Evolutionary conservation across 2,113 vertebrate species (phyloP).

Genomic region (Platysternon megacephalum): DNA sequence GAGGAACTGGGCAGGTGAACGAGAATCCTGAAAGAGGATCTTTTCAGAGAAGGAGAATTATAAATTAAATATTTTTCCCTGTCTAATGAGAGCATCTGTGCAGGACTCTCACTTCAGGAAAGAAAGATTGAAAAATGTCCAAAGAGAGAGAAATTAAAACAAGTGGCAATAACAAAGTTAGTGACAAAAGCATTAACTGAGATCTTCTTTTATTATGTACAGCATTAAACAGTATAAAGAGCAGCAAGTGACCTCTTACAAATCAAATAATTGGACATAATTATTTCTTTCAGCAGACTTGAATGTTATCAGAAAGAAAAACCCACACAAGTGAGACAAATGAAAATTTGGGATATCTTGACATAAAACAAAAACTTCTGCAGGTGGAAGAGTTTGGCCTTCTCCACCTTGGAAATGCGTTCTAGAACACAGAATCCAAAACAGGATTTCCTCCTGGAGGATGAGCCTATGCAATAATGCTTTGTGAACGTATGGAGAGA

Average conservation of each 20-base stretch:
- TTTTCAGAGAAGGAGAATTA: accelerated
- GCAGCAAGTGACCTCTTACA: not conserved
- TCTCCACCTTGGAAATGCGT: not conserved
- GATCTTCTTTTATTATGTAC: accelerated
- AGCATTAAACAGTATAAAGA: accelerated
- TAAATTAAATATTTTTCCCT: not conserved
- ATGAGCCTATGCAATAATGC: not conserved
- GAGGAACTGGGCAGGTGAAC: not conserved
- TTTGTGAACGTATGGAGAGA: not conserved
- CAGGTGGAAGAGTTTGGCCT: not conserved
- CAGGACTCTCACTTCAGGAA: accelerated
- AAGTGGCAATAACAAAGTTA: accelerated
- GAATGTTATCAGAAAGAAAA: not conserved
- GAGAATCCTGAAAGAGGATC: accelerated
- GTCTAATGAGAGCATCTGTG: not conserved
- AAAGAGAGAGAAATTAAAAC: accelerated
- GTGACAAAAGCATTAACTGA: accelerated
- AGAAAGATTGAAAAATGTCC: accelerated
- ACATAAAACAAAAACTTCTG: not conserved
- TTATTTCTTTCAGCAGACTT: not conserved
- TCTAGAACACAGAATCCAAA: not conserved
- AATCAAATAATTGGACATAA: not conserved
- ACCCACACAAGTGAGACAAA: not conserved
- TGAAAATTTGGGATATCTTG: not conserved
- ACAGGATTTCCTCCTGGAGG: not conserved